Evolutionary conservation across 2,113 vertebrate species (phyloP), one percentile per base, ranked within the genome.

Genomic region (Formicarius rufipectus): DNA sequence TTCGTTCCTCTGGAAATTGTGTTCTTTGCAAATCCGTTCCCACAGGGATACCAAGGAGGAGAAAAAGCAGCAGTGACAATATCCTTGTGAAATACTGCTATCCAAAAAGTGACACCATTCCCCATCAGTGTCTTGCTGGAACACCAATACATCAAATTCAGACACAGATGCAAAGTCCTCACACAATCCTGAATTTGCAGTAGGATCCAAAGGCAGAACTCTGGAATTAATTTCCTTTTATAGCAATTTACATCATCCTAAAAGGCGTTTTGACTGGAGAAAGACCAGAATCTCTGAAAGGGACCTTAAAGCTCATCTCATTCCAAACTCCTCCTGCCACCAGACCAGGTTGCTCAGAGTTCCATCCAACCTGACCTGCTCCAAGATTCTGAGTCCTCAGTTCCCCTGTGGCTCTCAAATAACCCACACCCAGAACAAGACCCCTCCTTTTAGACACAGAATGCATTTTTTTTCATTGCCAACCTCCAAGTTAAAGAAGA

Each of bases 21-120:
- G 7, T 49, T 63, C 45, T 39, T 82, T 40, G 19, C 10, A 53
- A 78, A 49, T 20, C 25, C 19, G 44, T 66, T 87, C 35, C 7
- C 13, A 33, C 53, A 40, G 7, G 16, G 35, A 63, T 13, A 56
- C 7, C 13, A 64, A 86, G 79, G 39, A 17, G 28, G 7, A 73
- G 35, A 2, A 84, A 81, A 80, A 53, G 16, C 28, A 86, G 50
- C 33, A 67, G 35, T 4, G 6, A 71, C 8, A 25, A 33, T 0
- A 3, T 17, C 18, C 12, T 35, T 4, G 14, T 37, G 56, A 72
- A 68, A 72, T 75, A 44, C 4, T 50, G 35, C 25, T 23, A 4
- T 24, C 6, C 13, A 39, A 56, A 58, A 67, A n/a, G 7, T 3
- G 5, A 4, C 12, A 40, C 7, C 0, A 0, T 6, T 72, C 37